Evolutionary conservation across 1,140 invertebrate genomes (phyloP), one percentile per base, ranked within the genome.

Genomic region (Adelges cooleyi): DNA sequence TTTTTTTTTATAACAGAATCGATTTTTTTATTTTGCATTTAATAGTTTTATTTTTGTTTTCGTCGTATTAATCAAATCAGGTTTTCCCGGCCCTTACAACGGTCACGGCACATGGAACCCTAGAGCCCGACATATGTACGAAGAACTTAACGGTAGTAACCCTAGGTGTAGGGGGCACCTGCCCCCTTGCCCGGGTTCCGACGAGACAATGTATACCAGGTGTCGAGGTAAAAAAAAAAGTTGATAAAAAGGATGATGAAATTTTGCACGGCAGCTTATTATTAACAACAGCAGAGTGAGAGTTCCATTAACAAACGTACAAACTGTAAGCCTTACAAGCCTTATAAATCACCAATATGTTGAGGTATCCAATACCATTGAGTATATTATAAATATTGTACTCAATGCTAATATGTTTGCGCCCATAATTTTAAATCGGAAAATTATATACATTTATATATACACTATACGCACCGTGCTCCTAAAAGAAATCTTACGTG

Each of bases 91-190:
- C 23, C 69, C 71, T 17, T 72, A 69, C 67, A 52, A 71, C 22
- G 70, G 69, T 44, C 72, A 71, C 33, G 68, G 86, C 27, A 91
- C 89, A 71, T 91, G 88, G 89, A 87, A 90, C 77, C 88, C 88
- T 51, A 80, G 88, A 49, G 67, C 65, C 18, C 77, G 88, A 40
- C 86, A 90, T 73, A 86, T 90, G 77, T 92, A 92, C 77, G 89
- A 91, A 78, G 87, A 90, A 76, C 78, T 87, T 71, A 81, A 80
- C 72, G 80, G 80, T 71, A 81, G 79, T 75, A 74, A 73, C 66
- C 78, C 76, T 54, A 78, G 75, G 69, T 77, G 77, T 71, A 76
- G 77, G 71, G 78, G 78, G 66, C 71, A 74, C n/a, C 80, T 81
- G 42, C 81, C 82, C 70, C 74, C 75, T 52, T 78, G 75, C 66